Conservation (phyloP, 2,888 invertebrate species). For the Microchrysa polita region DNA sequence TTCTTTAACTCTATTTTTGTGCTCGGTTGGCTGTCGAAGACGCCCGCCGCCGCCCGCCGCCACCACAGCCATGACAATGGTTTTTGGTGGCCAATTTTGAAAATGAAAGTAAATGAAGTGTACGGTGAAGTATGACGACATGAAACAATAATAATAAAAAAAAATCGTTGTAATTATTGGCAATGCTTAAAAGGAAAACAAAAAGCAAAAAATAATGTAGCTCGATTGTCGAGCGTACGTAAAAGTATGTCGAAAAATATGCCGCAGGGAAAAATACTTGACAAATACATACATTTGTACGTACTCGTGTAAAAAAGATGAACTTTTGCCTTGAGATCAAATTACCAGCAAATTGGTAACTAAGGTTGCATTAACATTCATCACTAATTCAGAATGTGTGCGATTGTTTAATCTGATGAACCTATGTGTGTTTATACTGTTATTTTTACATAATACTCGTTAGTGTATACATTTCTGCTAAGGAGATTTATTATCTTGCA, state of each 20-base stretch:
- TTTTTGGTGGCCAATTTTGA: constrained; percentile 38
- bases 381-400: constrained; percentile 3
- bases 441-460: constrained; percentile 2
- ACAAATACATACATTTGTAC: no score
- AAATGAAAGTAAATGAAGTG: constrained; percentile 38
- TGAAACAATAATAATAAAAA: no score
- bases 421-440: background rate
- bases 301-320: background rate
- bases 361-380: background rate
- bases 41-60: background rate
- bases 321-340: background rate
- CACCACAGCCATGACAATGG: constrained; percentile 23
- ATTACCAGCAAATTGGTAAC: background rate
- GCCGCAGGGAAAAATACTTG: no score
- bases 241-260: background rate
- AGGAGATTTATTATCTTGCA: no score
- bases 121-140: background rate
- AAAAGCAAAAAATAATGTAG: background rate
- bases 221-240: background rate
- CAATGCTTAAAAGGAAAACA: background rate
- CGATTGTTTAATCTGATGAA: background rate
- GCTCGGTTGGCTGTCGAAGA: background rate
- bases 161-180: constrained; percentile 21
- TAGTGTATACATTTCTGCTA: background rate
- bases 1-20: constrained; percentile 4